A percentile compares a stretch with the other conserved stretches of the same genome.
phyloP scores from a whole-genome alignment of 92 coral and sea anemone genomes.

The Porites cylindrica region DNA sequence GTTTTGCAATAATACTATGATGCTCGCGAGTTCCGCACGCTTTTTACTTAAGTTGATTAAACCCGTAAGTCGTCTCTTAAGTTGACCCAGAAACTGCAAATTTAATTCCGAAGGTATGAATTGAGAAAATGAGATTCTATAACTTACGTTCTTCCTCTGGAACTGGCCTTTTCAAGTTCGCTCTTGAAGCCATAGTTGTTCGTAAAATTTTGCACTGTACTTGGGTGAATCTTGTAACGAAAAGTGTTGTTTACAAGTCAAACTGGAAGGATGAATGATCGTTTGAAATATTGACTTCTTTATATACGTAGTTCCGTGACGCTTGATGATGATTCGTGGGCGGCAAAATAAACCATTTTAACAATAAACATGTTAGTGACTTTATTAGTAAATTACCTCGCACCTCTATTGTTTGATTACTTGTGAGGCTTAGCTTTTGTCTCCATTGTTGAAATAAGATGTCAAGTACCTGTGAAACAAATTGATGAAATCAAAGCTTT shows the following conservation, averaged over 20 bases:
- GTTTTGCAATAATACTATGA: neutral
- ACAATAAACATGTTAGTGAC: neutral
- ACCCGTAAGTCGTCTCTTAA: no score
- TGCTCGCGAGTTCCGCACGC: neutral
- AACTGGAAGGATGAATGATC: neutral
- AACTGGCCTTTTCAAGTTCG: conserved; percentile 6
- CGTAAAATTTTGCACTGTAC: neutral
- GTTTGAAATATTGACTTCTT: neutral
- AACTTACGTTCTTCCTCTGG: conserved; percentile 18
- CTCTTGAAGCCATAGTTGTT: neutral
- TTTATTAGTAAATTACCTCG: neutral
- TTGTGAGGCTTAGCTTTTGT: neutral
- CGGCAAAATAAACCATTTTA: neutral
- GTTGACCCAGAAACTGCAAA: no score
- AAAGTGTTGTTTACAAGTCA: neutral
- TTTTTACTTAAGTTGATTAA: neutral
- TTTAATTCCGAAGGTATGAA: no score
- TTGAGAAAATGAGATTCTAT: no score
- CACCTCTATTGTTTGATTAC: neutral
- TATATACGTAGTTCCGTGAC: neutral
- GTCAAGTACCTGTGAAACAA: no score
- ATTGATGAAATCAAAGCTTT: no score
- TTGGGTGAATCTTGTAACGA: no score
- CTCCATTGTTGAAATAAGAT: neutral
- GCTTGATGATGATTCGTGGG: neutral